Evolutionary conservation across 2,888 invertebrate species (phyloP).

Genomic region (Carcina quercana): DNA sequence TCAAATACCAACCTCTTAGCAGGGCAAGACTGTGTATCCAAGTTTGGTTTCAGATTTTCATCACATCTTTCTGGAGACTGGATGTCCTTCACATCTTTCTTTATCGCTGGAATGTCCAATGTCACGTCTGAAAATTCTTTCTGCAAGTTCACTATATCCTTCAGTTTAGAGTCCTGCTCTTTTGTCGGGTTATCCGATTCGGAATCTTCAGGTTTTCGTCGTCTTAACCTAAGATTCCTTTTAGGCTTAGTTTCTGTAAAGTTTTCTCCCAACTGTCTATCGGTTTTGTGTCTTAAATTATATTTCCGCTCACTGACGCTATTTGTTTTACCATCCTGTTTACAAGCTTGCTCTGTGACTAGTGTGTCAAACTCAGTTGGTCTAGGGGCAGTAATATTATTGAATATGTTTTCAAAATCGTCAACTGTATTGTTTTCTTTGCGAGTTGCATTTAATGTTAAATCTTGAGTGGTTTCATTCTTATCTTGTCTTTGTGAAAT

Average conservation of each 20-base stretch:
- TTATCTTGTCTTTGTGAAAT: no score
- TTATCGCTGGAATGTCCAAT: conserved; percentile 38
- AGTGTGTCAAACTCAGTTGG: conserved; percentile 55
- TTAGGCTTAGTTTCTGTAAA: conserved; percentile 33
- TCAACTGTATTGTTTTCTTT: conserved; percentile 37
- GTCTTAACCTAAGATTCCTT: conserved; percentile 39
- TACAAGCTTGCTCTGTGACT: no score
- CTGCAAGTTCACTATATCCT: conserved; percentile 54
- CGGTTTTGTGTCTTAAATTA: conserved; percentile 35
- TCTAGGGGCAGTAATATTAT: conserved; percentile 42
- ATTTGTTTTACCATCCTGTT: conserved; percentile 22
- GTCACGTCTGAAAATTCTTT: conserved; percentile 56
- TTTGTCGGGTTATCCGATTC: conserved; percentile 18
- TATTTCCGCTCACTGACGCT: conserved; percentile 27
- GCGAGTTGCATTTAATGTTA: no score
- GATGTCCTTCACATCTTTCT: conserved; percentile 41
- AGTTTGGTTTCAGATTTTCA: conserved; percentile 44
- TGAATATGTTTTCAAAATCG: conserved; percentile 56
- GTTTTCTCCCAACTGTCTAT: conserved; percentile 27
- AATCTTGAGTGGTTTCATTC: no score
- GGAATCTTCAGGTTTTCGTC: conserved; percentile 30
- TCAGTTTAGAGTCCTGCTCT: no score
- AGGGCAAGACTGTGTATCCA: conserved; percentile 52
- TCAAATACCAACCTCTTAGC: conserved; percentile 53
- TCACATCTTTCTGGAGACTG: conserved; percentile 47